Evolutionary conservation across 2,888 invertebrate genomes (phyloP).

Genomic region (Lamellibrachia columna): DNA sequence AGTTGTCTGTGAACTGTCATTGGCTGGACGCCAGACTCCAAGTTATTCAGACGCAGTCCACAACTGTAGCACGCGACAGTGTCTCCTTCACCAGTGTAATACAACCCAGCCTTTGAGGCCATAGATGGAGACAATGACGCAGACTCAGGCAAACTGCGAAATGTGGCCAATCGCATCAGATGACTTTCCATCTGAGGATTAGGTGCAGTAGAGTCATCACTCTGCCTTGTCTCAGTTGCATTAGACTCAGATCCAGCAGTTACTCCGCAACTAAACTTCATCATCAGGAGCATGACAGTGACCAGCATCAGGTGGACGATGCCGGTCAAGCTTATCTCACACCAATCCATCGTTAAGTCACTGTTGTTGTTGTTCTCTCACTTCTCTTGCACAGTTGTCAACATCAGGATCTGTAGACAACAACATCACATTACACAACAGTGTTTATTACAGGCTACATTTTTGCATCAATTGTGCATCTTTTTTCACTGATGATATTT

Average conservation of each 20-base stretch:
- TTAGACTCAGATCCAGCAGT: background rate
- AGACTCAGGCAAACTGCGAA: background rate
- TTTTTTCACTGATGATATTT: too few relatives aligned
- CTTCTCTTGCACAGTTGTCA: too few relatives aligned
- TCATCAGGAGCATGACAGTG: too few relatives aligned
- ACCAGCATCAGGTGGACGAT: too few relatives aligned
- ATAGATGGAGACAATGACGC: background rate
- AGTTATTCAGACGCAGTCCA: background rate
- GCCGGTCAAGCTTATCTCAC: too few relatives aligned
- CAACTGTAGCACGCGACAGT: background rate
- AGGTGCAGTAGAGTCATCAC: background rate
- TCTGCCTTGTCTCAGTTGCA: background rate
- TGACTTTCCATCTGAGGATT: slow-evolving; percentile 11
- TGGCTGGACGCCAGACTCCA: background rate
- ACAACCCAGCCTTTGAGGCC: background rate
- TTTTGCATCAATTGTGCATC: too few relatives aligned
- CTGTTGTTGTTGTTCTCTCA: too few relatives aligned
- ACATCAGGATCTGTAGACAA: too few relatives aligned
- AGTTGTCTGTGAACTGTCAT: background rate
- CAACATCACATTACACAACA: too few relatives aligned
- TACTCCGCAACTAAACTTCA: background rate
- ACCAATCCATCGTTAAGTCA: too few relatives aligned
- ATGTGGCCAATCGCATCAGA: background rate
- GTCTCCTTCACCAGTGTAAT: background rate
- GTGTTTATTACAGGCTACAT: too few relatives aligned